Evolutionary conservation across 2,797 vertebrate species (phyloP), one percentile per base, ranked within the genome.

Genomic region (Paratrypauchen microcephalus): DNA sequence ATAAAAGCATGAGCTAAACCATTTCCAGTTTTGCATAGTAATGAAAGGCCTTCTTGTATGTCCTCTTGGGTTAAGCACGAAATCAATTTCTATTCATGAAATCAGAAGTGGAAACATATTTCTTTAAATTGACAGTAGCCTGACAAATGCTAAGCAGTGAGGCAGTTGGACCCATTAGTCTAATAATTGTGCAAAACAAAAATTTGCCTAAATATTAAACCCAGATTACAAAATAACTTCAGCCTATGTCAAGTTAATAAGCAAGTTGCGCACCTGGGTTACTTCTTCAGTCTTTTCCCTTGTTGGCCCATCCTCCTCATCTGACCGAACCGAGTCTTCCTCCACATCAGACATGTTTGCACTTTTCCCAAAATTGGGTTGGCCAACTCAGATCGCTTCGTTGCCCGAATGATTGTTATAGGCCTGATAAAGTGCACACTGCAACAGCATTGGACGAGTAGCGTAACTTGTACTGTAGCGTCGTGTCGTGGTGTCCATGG

Each of bases 1-100:
- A 96, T 91, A 30, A 94, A 99, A 15, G 96, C 94, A 6, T 98
- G 95, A 47, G 92, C 92, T 67, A 98, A 87, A 61, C 96, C 95
- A n/a, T 88, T 93, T 70, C 93, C 93, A 0, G 92, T 97, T 83
- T 93, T 94, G 72, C 93, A 93, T 71, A 99, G 89, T 68, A 97
- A 85, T 4, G 96, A 97, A 1, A 99, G 93, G 7, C 93, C 92
- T 56, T 94, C 88, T 36, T 75, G 84, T 70, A 97, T 83, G 28
- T 77, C 78, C 52, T 94, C 93, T 79, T 93, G 89, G 0, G 92
- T 95, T 83, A 99, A 86, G 4, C 87, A 84, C 6, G 70, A 83
- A 56, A 76, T 23, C 66, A 86, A 65, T 5, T 74, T 41, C 91
- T 92, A 72, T 39, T 1, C n/a, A 80, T 23, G 0, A 73, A 13